These are phyloP conservation scores for Anguilla japonica DNA, from an alignment of 2,113 vertebrate species.

Conservation along the genomic window DNA sequence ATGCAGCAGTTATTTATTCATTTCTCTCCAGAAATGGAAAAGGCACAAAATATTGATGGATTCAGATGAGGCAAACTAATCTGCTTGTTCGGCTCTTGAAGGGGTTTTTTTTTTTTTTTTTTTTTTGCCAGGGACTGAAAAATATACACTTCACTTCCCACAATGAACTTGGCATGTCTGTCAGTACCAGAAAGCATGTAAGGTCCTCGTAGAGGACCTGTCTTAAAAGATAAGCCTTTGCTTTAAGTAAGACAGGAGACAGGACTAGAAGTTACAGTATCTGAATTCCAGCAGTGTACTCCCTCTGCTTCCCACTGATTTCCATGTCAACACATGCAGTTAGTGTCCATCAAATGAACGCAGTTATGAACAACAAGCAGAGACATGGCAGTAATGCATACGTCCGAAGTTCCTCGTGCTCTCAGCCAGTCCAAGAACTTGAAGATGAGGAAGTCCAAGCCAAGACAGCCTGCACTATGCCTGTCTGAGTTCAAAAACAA, in stretches of 20 bases:
- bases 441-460: background rate
- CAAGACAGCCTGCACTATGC: background rate
- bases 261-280: background rate
- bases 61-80: background rate
- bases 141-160: background rate
- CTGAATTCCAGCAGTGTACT: background rate
- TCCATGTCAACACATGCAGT: background rate
- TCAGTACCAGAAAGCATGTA: background rate
- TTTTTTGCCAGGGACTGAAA: slow-evolving; percentile 11
- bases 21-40: slow-evolving; percentile 1
- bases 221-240: background rate
- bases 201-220: no score
- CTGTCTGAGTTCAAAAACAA: background rate
- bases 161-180: slow-evolving; percentile 23
- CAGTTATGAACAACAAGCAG: background rate
- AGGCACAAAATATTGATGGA: background rate
- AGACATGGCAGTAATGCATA: background rate
- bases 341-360: background rate
- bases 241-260: background rate
- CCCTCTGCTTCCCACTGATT: background rate
- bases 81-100: background rate
- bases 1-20: slow-evolving; percentile 7
- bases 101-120: background rate
- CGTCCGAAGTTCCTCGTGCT: background rate
- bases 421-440: background rate